Evolutionary conservation across 1,140 invertebrate genomes (phyloP).

Genomic region (Dreissena rostriformis): DNA sequence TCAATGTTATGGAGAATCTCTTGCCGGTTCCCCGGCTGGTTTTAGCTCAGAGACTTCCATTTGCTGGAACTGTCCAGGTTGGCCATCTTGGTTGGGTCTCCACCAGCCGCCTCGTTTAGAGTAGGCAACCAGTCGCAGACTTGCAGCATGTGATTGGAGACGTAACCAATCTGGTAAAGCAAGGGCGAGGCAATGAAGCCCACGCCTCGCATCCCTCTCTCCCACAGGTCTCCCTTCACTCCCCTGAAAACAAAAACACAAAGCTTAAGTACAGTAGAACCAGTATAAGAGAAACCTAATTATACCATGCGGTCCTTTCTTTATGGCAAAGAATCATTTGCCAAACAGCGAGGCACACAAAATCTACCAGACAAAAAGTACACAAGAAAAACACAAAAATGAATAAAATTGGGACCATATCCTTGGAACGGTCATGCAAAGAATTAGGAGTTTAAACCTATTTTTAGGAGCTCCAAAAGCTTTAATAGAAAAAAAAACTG

Average conservation of each 20-base stretch:
- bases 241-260: conserved; percentile 69
- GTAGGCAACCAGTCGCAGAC: conserved; percentile 96
- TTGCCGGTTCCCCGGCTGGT: conserved; percentile 85
- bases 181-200: conserved; percentile 92
- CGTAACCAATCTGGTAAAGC: conserved; percentile 81
- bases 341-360: no score
- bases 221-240: conserved; percentile 91
- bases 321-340: no score
- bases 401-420: no score
- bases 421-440: no score
- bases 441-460: no score
- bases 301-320: no score
- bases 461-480: no score
- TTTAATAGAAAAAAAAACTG: no score
- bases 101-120: conserved; percentile 83
- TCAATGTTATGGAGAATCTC: conserved; percentile 94
- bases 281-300: no score
- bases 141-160: conserved; percentile 89
- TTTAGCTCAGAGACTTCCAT: conserved; percentile 87
- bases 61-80: conserved; percentile 89
- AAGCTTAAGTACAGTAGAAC: not conserved
- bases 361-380: no score
- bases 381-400: no score
- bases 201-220: conserved; percentile 92
- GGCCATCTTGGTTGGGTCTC: conserved; percentile 79